Base-by-base conservation (phyloP, 2,797 vertebrate species). In the Lateolabrax maculatus region DNA sequence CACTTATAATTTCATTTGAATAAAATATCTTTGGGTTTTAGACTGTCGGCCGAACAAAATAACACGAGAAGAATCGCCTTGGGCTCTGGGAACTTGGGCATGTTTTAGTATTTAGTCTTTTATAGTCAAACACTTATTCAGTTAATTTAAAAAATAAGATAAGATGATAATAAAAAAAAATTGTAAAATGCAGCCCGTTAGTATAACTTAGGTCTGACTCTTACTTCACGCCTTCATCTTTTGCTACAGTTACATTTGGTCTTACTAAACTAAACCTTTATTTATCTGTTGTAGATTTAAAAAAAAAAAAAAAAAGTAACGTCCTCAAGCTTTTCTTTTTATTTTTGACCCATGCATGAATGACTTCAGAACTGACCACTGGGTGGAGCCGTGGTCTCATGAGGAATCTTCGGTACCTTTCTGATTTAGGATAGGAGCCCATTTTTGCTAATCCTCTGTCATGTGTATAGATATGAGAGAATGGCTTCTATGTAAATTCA, bases 341-440 rank as follows among this genome's bases (percentile, higher is more conserved):
- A 11, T 34, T n/a, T 64, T 52, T 31, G 0, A 55, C 19, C 15
- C 1, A 2, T 27, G 10, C 23, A 48, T 34, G 12, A 58, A 23
- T 53, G 15, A 10, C 12, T 46, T 25, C 9, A 36, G 23, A 46
- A 31, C 2, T 69, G 34, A 78, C 80, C 89, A 88, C 80, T 75
- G 48, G 90, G n/a, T 88, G 88, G 88, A 27, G 75, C 41, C 19
- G 16, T 37, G 56, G 58, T 19, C 9, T 44, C 7, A 9, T 0
- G 23, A 9, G 2, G n/a, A n/a, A n/a, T n/a, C n/a, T n/a, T n/a
- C n/a, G n/a, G 25, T 10, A 5, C 39, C 6, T 31, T 29, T 16
- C 7, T 51, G 13, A 29, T 36, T 13, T 19, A 52, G 3, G 2
- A 15, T 18, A 37, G 27, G 1, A 36, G 21, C 5, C 19, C 51